Conservation (phyloP, 2,888 invertebrate species). For the Oligia fasciuncula region DNA sequence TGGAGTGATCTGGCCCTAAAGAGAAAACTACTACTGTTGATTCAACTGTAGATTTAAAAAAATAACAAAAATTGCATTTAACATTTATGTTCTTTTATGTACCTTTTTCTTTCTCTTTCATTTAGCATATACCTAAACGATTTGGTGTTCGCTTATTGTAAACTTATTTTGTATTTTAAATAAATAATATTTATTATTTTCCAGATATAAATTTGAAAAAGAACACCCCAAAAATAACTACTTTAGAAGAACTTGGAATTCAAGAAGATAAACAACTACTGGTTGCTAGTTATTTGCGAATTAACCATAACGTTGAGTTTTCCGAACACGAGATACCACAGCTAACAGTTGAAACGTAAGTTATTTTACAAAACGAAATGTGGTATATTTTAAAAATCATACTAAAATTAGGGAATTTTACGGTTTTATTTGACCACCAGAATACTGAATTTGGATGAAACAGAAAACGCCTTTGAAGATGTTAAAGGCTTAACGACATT, state of each 20-base stretch:
- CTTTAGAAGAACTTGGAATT: constrained; percentile 58
- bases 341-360: constrained; percentile 49
- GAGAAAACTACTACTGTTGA: not conserved
- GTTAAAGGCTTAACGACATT: constrained; percentile 71
- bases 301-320: constrained; percentile 42
- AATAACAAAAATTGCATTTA: not conserved
- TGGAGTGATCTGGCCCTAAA: not conserved
- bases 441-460: constrained; percentile 36
- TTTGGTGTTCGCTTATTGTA: not conserved
- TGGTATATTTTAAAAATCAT: not conserved
- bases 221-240: constrained; percentile 20
- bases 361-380: not conserved
- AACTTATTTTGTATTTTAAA: not conserved
- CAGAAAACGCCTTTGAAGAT: constrained; percentile 15
- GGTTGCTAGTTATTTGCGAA: constrained; percentile 44
- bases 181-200: not conserved
- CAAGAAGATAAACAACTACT: constrained; percentile 34
- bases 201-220: constrained; percentile 53
- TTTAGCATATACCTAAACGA: not conserved
- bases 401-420: not conserved
- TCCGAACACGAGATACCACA: constrained; percentile 34
- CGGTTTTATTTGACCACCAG: constrained; percentile 17
- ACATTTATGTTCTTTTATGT: not conserved
- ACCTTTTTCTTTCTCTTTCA: not conserved
- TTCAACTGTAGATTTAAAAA: not conserved